Evolutionary conservation across 2,113 vertebrate genomes (phyloP).

Genomic region (Anarhynchus alexandrinus): DNA sequence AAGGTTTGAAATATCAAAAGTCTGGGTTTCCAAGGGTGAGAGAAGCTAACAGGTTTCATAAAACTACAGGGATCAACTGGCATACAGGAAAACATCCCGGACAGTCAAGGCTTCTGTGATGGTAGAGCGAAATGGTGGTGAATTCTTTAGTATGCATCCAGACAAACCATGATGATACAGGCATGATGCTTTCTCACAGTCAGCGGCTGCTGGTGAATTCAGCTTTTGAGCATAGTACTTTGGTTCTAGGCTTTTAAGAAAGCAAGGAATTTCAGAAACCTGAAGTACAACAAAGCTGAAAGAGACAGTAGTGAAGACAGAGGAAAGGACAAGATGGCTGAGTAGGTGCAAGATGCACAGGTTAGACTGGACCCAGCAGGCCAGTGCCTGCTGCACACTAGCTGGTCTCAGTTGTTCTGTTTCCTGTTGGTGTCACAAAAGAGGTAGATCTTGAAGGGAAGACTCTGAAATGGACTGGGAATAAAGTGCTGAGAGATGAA

Average conservation of each 20-base stretch:
- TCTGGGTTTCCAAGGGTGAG: neutral
- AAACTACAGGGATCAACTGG: neutral
- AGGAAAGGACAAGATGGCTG: neutral
- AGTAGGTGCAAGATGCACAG: neutral
- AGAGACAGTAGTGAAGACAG: neutral
- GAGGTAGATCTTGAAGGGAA: neutral
- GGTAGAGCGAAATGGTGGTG: accelerated
- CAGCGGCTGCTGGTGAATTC: neutral
- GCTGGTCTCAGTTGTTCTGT: neutral
- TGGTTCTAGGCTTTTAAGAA: neutral
- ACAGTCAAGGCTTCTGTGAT: neutral
- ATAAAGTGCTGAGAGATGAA: neutral
- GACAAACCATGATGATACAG: neutral
- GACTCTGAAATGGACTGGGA: neutral
- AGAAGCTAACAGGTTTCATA: neutral
- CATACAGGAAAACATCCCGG: neutral
- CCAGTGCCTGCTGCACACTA: neutral
- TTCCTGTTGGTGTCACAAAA: neutral
- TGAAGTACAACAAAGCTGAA: neutral
- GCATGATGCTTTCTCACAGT: neutral
- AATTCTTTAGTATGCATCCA: neutral
- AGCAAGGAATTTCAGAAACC: neutral
- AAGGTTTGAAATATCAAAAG: slow-evolving; percentile 27
- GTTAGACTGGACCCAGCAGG: neutral
- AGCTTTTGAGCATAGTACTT: neutral